A percentile compares a stretch with the other conserved stretches of the same genome.
phyloP scores from a whole-genome alignment of 2,797 vertebrate species.

The Phoebastria nigripes region DNA sequence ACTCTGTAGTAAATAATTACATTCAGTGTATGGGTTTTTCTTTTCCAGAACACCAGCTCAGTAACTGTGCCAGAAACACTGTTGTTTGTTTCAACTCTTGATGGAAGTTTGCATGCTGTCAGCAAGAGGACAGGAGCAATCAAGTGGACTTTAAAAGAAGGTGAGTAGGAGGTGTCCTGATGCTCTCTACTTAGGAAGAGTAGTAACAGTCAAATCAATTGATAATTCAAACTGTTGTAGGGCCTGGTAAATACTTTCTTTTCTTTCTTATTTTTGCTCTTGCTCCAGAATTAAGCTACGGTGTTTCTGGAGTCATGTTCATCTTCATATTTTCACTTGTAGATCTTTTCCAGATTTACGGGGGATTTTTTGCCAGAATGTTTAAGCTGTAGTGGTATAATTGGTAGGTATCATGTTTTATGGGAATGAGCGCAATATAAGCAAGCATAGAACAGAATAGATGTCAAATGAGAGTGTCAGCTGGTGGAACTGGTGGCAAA shows the following conservation, averaged over 20 bases:
- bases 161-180: conserved; percentile 69
- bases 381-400: background rate
- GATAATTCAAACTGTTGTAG: background rate
- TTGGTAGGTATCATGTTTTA: background rate
- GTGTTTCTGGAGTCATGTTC: background rate
- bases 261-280: background rate
- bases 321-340: background rate
- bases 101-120: conserved; percentile 94
- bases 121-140: conserved; percentile 94
- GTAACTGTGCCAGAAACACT: conserved; percentile 92
- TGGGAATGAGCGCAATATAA: background rate
- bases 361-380: background rate
- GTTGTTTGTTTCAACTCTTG: conserved; percentile 94
- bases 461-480: background rate
- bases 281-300: background rate
- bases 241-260: background rate
- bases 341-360: background rate
- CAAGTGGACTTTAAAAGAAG: conserved; percentile 98
- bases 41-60: conserved; percentile 81
- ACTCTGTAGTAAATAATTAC: background rate
- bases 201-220: background rate
- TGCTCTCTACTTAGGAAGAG: background rate
- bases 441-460: background rate
- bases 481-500: background rate
- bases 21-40: background rate